These are phyloP conservation scores for Lucifuga dentata DNA, from an alignment of 2,113 vertebrate genomes.

Conservation along the genomic window DNA sequence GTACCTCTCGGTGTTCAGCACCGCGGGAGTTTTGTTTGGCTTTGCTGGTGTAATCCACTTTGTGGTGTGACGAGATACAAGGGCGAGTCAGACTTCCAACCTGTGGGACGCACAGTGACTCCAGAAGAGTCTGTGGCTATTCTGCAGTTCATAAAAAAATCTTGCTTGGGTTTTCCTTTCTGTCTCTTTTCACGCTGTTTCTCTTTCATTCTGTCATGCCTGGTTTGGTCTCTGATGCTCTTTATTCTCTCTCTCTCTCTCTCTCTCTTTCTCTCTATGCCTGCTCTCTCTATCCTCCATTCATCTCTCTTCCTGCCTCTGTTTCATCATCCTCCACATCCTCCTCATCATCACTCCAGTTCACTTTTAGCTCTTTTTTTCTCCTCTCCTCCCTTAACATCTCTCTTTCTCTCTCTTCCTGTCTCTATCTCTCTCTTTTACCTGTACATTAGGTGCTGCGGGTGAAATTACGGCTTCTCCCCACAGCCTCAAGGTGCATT, in stretches of 20 bases:
- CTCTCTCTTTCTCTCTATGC: constrained; percentile 19
- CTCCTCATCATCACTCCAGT: too few relatives aligned
- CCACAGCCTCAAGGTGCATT: constrained; percentile 35
- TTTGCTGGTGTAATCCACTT: constrained; percentile 75
- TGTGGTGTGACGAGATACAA: constrained; percentile 67
- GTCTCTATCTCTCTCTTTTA: constrained; percentile 25
- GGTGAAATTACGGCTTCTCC: neutral
- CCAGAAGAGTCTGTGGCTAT: constrained; percentile 30
- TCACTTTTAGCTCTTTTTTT: neutral
- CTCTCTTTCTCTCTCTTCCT: constrained; percentile 8
- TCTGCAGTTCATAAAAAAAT: neutral
- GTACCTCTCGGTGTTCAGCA: constrained; percentile 36
- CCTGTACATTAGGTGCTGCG: constrained; percentile 14
- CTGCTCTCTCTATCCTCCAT: neutral
- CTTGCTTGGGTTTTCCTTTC: constrained; percentile 4
- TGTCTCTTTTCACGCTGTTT: constrained; percentile 12
- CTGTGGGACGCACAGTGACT: constrained; percentile 40
- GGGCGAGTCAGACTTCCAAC: constrained; percentile 33
- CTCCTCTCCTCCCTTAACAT: neutral
- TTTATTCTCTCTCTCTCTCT: neutral
- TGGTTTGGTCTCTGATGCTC: neutral
- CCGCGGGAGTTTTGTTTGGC: constrained; percentile 59
- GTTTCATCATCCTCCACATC: too few relatives aligned
- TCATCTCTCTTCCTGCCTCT: neutral
- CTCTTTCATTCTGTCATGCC: constrained; percentile 8